Evolutionary conservation across 1,140 invertebrate genomes (phyloP), one percentile per base, ranked within the genome.

Genomic region (Cardiocondyla obscurior): DNA sequence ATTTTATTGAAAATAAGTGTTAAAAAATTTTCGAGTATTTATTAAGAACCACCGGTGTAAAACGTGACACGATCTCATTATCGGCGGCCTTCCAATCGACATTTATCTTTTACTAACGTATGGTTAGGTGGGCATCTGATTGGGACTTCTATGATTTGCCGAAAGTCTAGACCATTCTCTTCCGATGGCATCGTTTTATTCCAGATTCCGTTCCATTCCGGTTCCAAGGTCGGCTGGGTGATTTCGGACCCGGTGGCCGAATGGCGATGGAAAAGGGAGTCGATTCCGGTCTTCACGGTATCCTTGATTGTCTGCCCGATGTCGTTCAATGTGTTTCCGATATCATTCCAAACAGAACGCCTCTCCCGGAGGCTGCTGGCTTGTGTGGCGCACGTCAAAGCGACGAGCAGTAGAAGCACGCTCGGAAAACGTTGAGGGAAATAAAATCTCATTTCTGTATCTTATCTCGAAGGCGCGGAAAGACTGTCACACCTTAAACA

Each of bases 391-490:
- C 74, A 69, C 49, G 33, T 53, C 74, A 79, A 69, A 53, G 46
- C 62, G 22, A 69, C 46, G 62, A 79, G 74, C 74, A 69, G 33
- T 22, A 69, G n/a, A 28, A 79, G 46, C 46, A 69, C 74, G 74
- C 33, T 69, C 62, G 22, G 62, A 46, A 69, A 67, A 79, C 33
- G 60, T 64, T 49, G 30, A 12, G 46, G 60, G 16, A 51, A 77
- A 79, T 79, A 67, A 79, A 79, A 79, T 79, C 46, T 67, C 74
- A 79, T 79, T 69, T 53, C 36, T 67, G 46, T 67, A 39, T 33
- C 36, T 55, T 25, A 39, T 14, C 28, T 12, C 8, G 62, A 53
- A 42, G 36, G 30, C 22, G 46, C 42, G 2, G 12, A n/a, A 12
- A 30, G n/a, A 39, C 14, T 51, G 30, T 33, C 25, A 69, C 62